Percentiles rank a stretch among this genome's conserved stretches.
Evolutionary conservation across 2,888 invertebrate genomes (phyloP).

Genomic region (Heteromyza rotundicornis): DNA sequence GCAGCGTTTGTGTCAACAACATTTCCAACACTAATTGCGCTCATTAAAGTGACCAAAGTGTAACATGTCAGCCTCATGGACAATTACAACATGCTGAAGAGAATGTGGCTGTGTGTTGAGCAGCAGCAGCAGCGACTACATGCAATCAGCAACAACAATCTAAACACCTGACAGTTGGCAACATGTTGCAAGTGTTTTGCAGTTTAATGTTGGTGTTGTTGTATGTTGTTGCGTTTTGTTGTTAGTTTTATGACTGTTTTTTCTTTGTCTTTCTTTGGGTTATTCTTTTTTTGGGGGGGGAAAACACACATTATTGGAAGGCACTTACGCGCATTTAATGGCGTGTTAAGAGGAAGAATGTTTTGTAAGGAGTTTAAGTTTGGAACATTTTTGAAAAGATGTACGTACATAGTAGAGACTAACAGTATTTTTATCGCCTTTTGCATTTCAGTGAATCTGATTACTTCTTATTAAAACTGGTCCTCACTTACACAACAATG

Average conservation of each 20-base stretch:
- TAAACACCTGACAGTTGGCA: conserved; percentile 48
- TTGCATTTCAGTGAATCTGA: no score
- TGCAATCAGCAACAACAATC: conserved; percentile 29
- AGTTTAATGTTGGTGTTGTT: conserved; percentile 10
- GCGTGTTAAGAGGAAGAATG: no score
- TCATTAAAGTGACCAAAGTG: conserved; percentile 54
- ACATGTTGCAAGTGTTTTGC: conserved; percentile 35
- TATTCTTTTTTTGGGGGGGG: conserved; percentile 12
- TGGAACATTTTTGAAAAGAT: no score
- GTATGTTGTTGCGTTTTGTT: neutral
- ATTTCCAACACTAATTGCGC: conserved; percentile 43
- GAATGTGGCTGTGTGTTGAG: neutral
- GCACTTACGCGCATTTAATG: no score
- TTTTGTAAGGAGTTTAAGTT: no score
- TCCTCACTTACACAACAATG: no score
- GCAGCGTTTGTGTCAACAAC: neutral
- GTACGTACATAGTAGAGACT: no score
- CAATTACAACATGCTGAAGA: conserved; percentile 25
- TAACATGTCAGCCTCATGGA: conserved; percentile 51
- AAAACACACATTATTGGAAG: no score
- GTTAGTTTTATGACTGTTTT: neutral
- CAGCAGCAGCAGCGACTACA: neutral
- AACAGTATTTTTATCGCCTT: no score
- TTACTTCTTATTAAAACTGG: no score
- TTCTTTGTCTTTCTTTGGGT: conserved; percentile 21